These are phyloP conservation scores for Cassiopea xamachana DNA, from an alignment of 30 jellyfish, hydroid and myxozoan genomes.

Conservation along the genomic window DNA sequence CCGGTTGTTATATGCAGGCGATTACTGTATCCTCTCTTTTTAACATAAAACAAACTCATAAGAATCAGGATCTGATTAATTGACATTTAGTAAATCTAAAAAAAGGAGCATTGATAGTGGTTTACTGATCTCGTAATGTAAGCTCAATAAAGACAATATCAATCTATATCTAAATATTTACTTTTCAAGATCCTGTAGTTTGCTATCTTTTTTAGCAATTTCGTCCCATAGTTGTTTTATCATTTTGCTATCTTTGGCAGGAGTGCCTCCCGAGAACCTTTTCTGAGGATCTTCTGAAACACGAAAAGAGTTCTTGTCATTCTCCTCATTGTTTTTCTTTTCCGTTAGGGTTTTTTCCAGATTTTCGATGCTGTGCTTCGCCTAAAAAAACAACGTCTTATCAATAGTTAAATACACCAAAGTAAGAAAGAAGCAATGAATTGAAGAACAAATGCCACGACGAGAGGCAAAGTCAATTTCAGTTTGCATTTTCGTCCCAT, in stretches of 20 bases:
- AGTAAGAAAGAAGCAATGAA: no score
- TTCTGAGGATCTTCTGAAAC: conserved; percentile 47
- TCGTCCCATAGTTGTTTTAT: conserved; percentile 85
- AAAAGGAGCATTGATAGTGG: no score
- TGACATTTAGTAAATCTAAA: no score
- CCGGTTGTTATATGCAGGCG: no score
- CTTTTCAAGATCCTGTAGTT: conserved; percentile 85
- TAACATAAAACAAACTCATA: no score
- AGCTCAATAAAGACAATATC: background rate
- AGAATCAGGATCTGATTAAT: no score
- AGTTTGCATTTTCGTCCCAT: no score
- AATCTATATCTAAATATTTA: background rate
- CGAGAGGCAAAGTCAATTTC: no score
- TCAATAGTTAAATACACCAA: no score
- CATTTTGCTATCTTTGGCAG: conserved; percentile 72
- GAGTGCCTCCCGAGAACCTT: conserved; percentile 56
- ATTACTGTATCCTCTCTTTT: no score
- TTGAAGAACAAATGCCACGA: no score
- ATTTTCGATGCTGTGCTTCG: conserved; percentile 31
- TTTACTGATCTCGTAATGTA: no score
- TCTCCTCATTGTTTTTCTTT: conserved; percentile 49
- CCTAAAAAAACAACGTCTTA: conserved; percentile 10
- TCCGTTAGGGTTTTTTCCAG: conserved; percentile 63
- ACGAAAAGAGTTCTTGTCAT: conserved; percentile 29
- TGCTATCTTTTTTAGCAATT: conserved; percentile 77